Conservation (phyloP, 53 echinoderm and acorn worm genomes). For the Antedon mediterranea region DNA sequence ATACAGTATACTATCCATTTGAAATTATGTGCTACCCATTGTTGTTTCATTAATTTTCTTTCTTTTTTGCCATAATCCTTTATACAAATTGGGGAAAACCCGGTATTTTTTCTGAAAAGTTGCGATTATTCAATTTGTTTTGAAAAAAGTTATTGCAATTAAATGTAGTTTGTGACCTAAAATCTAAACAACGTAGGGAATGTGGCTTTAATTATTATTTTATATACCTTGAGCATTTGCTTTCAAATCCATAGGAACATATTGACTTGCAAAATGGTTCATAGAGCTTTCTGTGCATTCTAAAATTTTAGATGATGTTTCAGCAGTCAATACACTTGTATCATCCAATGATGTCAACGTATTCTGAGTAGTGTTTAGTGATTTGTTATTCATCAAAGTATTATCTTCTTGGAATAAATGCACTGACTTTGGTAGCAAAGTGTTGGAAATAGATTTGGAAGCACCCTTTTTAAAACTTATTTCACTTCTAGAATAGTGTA, state of each 20-base stretch:
- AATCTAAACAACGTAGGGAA: too few species aligned
- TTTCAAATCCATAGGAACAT: too few species aligned
- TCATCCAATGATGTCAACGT: conserved; percentile 1
- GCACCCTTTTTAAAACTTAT: not conserved
- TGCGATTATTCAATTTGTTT: too few species aligned
- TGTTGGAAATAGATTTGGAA: not conserved
- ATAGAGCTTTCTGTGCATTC: not conserved
- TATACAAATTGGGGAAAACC: too few species aligned
- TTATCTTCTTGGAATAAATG: not conserved
- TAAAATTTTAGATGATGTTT: not conserved
- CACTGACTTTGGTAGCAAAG: not conserved
- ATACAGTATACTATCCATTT: too few species aligned
- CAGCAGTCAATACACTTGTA: not conserved
- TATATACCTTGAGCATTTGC: not conserved
- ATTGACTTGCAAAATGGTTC: not conserved
- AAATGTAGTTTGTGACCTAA: too few species aligned
- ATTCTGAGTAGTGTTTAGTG: not conserved
- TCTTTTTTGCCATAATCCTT: too few species aligned
- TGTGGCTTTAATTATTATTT: too few species aligned
- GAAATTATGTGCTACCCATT: too few species aligned
- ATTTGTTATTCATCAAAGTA: not conserved
- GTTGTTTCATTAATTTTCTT: too few species aligned
- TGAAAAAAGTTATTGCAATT: too few species aligned
- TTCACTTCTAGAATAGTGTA: not conserved
- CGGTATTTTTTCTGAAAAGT: too few species aligned